A percentile compares a stretch with the other conserved stretches of the same genome.
These are phyloP conservation scores for Tor tambroides DNA, from an alignment of 2,113 vertebrate species.

Conservation along the genomic window DNA sequence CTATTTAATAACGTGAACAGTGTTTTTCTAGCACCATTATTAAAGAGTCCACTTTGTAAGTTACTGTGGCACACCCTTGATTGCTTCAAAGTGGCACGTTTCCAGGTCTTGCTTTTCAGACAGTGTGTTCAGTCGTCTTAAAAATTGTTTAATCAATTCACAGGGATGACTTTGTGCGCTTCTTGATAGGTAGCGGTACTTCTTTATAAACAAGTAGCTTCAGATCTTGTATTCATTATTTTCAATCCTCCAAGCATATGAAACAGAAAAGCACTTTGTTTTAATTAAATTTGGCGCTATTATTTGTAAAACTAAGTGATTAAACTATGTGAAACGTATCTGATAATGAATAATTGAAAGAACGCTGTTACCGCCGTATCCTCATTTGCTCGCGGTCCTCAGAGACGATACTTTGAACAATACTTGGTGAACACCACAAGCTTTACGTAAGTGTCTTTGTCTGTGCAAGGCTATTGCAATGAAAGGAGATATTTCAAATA, in stretches of 20 bases:
- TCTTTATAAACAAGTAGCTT: background rate
- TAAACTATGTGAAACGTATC: background rate
- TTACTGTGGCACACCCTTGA: slow-evolving; percentile 3
- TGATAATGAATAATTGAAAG: background rate
- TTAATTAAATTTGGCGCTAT: background rate
- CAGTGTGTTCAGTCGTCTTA: background rate
- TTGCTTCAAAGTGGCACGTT: slow-evolving; percentile 15
- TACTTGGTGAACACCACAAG: background rate
- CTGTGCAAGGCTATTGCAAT: background rate
- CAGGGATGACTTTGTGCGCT: background rate
- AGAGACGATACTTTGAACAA: background rate
- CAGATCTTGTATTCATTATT: background rate
- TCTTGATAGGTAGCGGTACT: background rate
- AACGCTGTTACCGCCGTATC: background rate
- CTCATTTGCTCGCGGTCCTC: background rate
- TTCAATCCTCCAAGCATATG: background rate
- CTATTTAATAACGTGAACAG: background rate
- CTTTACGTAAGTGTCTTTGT: background rate
- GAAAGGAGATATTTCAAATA: slow-evolving; percentile 17
- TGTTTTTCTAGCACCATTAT: slow-evolving; percentile 8
- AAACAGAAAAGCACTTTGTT: background rate
- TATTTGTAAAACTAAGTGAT: background rate
- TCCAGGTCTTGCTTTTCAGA: slow-evolving; percentile 18
- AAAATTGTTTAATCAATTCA: background rate
- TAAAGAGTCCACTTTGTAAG: background rate